Evolutionary conservation across 2,888 invertebrate genomes (phyloP), one percentile per base, ranked within the genome.

Genomic region (Amaurobius ferox): DNA sequence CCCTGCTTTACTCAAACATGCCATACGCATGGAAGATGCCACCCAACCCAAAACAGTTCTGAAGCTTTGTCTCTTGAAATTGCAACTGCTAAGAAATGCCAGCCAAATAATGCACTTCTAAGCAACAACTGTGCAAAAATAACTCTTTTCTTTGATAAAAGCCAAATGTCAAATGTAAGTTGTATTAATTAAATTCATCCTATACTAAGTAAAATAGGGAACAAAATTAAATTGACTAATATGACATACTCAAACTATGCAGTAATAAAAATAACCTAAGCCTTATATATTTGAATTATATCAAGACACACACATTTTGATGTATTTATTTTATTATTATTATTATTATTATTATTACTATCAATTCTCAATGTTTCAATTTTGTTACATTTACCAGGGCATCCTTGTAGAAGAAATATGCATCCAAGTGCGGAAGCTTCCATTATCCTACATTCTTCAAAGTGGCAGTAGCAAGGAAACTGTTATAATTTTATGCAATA

Each of bases 331-430:
- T n/a, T n/a, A n/a, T n/a, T n/a, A n/a, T n/a, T n/a, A n/a, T n/a
- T n/a, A n/a, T n/a, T n/a, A n/a, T n/a, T n/a, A n/a, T n/a, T n/a
- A n/a, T n/a, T n/a, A n/a, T n/a, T n/a, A n/a, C n/a, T n/a, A n/a
- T n/a, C n/a, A n/a, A n/a, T n/a, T n/a, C n/a, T n/a, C n/a, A n/a
- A n/a, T n/a, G n/a, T 35, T 35, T 35, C 6, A 7, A 35, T 11
- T 11, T 62, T 5, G 7, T 66, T 70, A 23, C 68, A 2, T 44
- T 55, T 88, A 87, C 1, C 92, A 94, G 88, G 97, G 97, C 29
- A 94, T 96, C 64, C 95, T 96, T 76, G 96, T 96, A 23, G 97
- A 97, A 92, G 94, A 95, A 11, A 93, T 97, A 13, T 97, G 97
- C 90, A 93, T 93, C 9, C 94, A 95, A 88, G 92, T 97, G 88